These are phyloP conservation scores for Cichlasoma orientale DNA, from an alignment of 2,797 vertebrate species.

Conservation along the genomic window DNA sequence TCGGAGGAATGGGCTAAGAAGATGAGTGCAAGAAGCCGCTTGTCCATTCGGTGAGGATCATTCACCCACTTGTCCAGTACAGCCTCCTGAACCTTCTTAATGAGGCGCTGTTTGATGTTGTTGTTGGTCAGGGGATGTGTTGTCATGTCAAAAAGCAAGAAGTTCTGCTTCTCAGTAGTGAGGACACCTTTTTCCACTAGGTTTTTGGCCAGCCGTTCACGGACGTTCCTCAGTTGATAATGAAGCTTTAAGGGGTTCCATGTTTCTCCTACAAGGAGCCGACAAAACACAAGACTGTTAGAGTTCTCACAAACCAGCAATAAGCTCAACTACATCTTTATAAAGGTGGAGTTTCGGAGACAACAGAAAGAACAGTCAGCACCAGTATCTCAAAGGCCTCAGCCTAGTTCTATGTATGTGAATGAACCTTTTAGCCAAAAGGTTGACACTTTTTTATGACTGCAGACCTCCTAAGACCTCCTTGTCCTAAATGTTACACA, in stretches of 20 bases:
- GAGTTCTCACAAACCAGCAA: not conserved
- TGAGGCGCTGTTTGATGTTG: slow-evolving; percentile 95
- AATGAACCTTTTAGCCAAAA: not conserved
- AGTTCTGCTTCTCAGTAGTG: slow-evolving; percentile 98
- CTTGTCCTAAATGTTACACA: too few relatives aligned
- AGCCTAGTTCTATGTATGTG: too few relatives aligned
- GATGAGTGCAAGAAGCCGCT: slow-evolving; percentile 91
- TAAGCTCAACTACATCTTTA: not conserved
- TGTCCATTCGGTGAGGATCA: slow-evolving; percentile 96
- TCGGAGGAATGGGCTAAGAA: slow-evolving; percentile 96
- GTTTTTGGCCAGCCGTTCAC: slow-evolving; percentile 95
- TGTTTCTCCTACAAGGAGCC: slow-evolving; percentile 85
- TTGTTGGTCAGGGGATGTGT: slow-evolving; percentile 96
- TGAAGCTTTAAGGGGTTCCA: slow-evolving; percentile 97
- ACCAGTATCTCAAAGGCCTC: not conserved
- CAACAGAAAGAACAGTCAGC: not conserved
- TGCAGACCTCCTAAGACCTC: not conserved
- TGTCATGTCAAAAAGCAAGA: slow-evolving; percentile 96
- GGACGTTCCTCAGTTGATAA: slow-evolving; percentile 95
- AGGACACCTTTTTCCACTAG: slow-evolving; percentile 96
- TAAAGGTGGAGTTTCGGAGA: not conserved
- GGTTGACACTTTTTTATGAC: not conserved
- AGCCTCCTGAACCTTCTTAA: slow-evolving; percentile 94
- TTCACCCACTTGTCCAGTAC: slow-evolving; percentile 97
- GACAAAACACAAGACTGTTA: not conserved